Evolutionary conservation across 2,113 vertebrate genomes (phyloP), one percentile per base, ranked within the genome.

Genomic region (Otolemur garnettii): DNA sequence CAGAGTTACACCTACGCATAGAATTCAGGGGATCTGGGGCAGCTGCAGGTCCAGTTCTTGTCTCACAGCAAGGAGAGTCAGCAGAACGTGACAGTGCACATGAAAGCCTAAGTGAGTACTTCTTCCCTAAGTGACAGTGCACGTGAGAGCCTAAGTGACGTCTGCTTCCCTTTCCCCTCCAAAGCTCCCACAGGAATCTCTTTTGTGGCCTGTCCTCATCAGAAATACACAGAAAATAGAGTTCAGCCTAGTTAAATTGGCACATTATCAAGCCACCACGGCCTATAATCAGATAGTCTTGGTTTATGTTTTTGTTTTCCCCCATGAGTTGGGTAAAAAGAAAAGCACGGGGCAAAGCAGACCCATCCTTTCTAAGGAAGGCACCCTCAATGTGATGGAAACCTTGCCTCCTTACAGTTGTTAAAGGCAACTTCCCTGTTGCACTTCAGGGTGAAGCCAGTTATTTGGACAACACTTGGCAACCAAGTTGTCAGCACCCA

Each of bases 221-320:
- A 81, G 62, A 94, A 86, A 68, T 10, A 69, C 38, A 33, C 17
- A 86, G n/a, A 64, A 94, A 96, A 79, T 79, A 19, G 7, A 82
- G 95, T 68, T 57, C 38, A 88, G n/a, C 22, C 69, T 82, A 55
- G 4, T 3, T 87, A 78, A 84, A 4, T 28, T 68, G 42, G 55
- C 26, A 84, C 30, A 35, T 81, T 92, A 85, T 72, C 74, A 92
- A 85, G 28, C 0, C n/a, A 59, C 1, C 59, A 30, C 7, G 62
- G 11, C 7, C 38, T 85, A 53, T 55, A 57, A 64, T 62, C 71
- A 78, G 24, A n/a, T 75, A 69, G 42, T 88, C 78, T 85, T 5
- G 24, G 4, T 80, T 2, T 17, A 53, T 64, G 7, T 28, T 80
- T 94, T 26, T 53, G 89, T 86, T 77, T 66, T 33, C 64, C n/a